Evolutionary conservation across 2,113 vertebrate species (phyloP).

Genomic region (Nothocercus nigrocapillus): DNA sequence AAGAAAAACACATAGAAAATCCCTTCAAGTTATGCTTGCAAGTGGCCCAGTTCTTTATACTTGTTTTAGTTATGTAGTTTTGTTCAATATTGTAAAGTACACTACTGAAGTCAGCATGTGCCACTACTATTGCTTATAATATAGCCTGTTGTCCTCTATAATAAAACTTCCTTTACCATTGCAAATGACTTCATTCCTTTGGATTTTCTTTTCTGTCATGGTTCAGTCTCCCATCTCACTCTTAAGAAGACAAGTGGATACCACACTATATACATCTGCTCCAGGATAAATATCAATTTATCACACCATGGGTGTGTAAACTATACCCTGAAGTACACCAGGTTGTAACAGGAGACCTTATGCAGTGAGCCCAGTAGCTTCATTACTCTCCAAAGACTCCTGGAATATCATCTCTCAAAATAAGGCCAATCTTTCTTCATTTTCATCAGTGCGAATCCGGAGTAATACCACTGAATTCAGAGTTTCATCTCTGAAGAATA

Average conservation of each 20-base stretch:
- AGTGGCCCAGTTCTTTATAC: neutral
- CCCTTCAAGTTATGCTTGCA: neutral
- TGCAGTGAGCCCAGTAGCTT: neutral
- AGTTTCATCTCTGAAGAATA: neutral
- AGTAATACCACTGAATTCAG: neutral
- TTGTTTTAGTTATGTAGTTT: neutral
- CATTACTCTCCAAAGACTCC: neutral
- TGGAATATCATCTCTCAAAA: conserved; percentile 5
- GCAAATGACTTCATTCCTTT: conserved; percentile 12
- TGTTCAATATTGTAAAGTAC: neutral
- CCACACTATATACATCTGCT: neutral
- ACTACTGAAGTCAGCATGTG: neutral
- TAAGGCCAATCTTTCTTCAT: neutral
- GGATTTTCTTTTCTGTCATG: neutral
- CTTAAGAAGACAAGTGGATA: neutral
- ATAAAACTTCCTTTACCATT: neutral
- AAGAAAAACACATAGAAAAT: neutral
- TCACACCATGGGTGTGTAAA: neutral
- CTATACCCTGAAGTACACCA: neutral
- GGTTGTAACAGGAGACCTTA: neutral
- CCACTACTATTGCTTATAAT: neutral
- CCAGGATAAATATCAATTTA: conserved; percentile 30
- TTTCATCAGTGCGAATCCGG: neutral
- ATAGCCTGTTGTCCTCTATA: neutral
- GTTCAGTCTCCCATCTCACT: conserved; percentile 7